These are phyloP conservation scores for Orycteropus afer DNA, from an alignment of 2,113 vertebrate species.

Conservation along the genomic window DNA sequence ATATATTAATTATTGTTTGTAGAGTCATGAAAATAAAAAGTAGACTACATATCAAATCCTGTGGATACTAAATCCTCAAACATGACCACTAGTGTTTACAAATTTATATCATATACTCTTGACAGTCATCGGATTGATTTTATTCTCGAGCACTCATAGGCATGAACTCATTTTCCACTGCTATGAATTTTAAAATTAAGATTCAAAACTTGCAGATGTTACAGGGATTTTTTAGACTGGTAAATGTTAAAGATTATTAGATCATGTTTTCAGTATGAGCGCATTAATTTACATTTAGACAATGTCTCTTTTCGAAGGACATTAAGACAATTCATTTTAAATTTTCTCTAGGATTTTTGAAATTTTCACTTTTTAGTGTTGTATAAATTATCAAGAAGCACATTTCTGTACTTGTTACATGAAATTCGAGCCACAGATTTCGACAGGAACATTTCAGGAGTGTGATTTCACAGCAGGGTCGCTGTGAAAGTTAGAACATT, in stretches of 20 bases:
- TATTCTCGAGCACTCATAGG: neutral
- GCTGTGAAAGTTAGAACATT: neutral
- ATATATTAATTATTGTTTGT: neutral
- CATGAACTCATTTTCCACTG: neutral
- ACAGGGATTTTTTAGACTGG: neutral
- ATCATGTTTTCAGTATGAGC: neutral
- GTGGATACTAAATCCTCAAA: neutral
- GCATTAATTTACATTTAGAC: neutral
- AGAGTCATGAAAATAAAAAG: neutral
- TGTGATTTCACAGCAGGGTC: neutral
- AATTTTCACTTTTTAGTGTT: neutral
- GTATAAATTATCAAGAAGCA: neutral
- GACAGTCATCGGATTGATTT: neutral
- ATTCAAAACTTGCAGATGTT: neutral
- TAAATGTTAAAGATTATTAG: neutral
- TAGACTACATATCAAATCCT: neutral
- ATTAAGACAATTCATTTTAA: neutral
- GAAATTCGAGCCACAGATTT: neutral
- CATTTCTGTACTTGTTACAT: neutral
- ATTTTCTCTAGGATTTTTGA: neutral
- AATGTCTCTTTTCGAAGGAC: neutral
- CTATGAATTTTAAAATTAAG: neutral
- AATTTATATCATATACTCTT: neutral
- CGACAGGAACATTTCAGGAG: neutral
- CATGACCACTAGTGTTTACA: neutral